phyloP scores from a whole-genome alignment of 37 sponge, comb jelly and placozoan genomes.

The Oscarella lobularis region DNA sequence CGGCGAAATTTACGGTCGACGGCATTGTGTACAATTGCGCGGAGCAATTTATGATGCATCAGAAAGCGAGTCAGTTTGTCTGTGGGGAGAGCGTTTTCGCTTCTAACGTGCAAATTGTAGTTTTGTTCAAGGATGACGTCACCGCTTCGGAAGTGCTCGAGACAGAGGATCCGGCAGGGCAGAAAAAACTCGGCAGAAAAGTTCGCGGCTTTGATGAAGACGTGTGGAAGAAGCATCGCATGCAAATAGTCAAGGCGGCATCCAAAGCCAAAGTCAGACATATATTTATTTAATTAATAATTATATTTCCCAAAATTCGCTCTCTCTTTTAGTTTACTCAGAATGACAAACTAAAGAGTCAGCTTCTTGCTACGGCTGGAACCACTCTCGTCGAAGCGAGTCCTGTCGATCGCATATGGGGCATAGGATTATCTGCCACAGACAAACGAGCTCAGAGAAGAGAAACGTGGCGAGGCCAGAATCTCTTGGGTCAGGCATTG shows the following conservation, averaged over 20 bases:
- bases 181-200: slow-evolving; percentile 54
- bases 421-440: slow-evolving; percentile 47
- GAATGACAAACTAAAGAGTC: slow-evolving; percentile 20
- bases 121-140: slow-evolving; percentile 36
- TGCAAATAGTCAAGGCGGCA: slow-evolving; percentile 42
- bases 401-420: slow-evolving; percentile 62
- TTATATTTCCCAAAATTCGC: background rate
- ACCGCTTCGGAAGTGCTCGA: slow-evolving; percentile 31
- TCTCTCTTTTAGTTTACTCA: slow-evolving; percentile 49
- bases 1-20: slow-evolving; percentile 35
- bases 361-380: slow-evolving; percentile 32
- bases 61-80: slow-evolving; percentile 47
- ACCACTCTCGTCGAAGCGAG: slow-evolving; percentile 70
- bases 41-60: slow-evolving; percentile 88
- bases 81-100: background rate
- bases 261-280: slow-evolving; percentile 39
- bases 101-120: background rate
- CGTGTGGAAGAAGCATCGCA: slow-evolving; percentile 33
- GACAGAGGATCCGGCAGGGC: slow-evolving; percentile 23
- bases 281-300: background rate
- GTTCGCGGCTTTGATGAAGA: slow-evolving; percentile 41
- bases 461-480: slow-evolving; percentile 56
- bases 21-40: slow-evolving; percentile 45
- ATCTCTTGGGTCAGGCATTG: slow-evolving; percentile 54
- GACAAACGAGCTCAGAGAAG: slow-evolving; percentile 31